Conservation (phyloP, 2,888 invertebrate genomes). For the Caenorhabditis sp. region DNA sequence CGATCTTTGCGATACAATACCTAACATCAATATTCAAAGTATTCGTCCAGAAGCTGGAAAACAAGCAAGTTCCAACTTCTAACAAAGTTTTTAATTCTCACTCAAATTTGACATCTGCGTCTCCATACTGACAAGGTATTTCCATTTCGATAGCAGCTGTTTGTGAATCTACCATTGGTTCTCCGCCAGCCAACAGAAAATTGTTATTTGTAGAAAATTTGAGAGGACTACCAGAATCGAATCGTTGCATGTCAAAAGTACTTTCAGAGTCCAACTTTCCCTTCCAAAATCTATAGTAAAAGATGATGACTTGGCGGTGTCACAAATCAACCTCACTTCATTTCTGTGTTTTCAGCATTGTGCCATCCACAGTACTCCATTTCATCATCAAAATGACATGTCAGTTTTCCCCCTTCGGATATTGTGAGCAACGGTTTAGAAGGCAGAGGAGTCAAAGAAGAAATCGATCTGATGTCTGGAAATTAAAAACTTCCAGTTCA, state of each 20-base stretch:
- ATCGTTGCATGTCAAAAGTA: slow-evolving; percentile 65
- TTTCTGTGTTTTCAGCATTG: slow-evolving; percentile 57
- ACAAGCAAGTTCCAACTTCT: neutral
- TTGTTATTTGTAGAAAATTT: slow-evolving; percentile 31
- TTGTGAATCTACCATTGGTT: slow-evolving; percentile 61
- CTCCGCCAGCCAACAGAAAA: slow-evolving; percentile 77
- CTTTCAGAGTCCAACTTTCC: slow-evolving; percentile 74
- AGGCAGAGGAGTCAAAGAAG: slow-evolving; percentile 50
- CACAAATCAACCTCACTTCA: slow-evolving; percentile 28
- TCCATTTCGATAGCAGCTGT: slow-evolving; percentile 77
- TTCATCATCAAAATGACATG: slow-evolving; percentile 78
- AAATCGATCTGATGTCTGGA: slow-evolving; percentile 48
- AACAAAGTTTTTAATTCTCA: slow-evolving; percentile 12
- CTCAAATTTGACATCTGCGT: slow-evolving; percentile 78
- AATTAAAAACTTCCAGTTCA: neutral
- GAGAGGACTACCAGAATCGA: slow-evolving; percentile 71
- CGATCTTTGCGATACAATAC: slow-evolving; percentile 68
- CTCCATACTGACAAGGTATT: slow-evolving; percentile 79
- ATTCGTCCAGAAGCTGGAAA: slow-evolving; percentile 80
- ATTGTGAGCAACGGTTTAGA: slow-evolving; percentile 59
- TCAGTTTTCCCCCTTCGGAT: slow-evolving; percentile 73
- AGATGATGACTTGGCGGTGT: neutral
- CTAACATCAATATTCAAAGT: slow-evolving; percentile 72
- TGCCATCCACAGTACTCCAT: slow-evolving; percentile 80
- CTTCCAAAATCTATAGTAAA: slow-evolving; percentile 71